phyloP scores from a whole-genome alignment of 2,888 invertebrate genomes.

The Athalia rosae region DNA sequence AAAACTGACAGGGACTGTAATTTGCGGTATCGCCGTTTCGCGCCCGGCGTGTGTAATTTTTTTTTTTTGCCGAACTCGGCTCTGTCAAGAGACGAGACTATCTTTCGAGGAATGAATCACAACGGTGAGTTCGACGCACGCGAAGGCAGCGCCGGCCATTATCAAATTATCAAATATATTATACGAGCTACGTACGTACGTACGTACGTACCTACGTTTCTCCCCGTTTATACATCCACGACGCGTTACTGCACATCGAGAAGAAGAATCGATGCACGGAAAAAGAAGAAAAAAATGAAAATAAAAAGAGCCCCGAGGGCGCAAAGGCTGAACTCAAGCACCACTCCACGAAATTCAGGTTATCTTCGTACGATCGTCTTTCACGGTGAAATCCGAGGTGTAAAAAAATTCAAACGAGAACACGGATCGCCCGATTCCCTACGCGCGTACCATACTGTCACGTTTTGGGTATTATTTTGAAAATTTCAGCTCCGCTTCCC shows the following conservation, averaged over 20 bases:
- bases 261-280: slow-evolving; percentile 18
- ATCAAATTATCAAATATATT: slow-evolving; percentile 43
- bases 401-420: slow-evolving; percentile 6
- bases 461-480: not conserved
- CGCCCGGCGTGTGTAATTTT: slow-evolving; percentile 52
- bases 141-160: slow-evolving; percentile 35
- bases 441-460: not conserved
- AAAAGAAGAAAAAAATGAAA: too few species aligned
- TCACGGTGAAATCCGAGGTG: slow-evolving; percentile 23
- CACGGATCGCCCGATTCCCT: slow-evolving; percentile 4
- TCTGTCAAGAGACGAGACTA: not conserved
- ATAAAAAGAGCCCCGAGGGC: slow-evolving; percentile 1
- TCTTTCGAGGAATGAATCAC: slow-evolving; percentile 39
- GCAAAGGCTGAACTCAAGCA: not conserved
- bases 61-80: slow-evolving; percentile 46
- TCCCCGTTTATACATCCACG: not conserved
- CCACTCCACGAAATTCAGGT: slow-evolving; percentile 29
- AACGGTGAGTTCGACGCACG: not conserved
- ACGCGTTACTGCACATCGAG: not conserved
- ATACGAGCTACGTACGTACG: slow-evolving; percentile 39
- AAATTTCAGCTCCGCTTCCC: not conserved
- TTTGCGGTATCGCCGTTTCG: slow-evolving; percentile 52
- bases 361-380: slow-evolving; percentile 28
- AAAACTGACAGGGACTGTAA: slow-evolving; percentile 35
- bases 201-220: too few species aligned